Evolutionary conservation across 2,113 vertebrate species (phyloP), one percentile per base, ranked within the genome.

Genomic region (Amphiprion ocellaris): DNA sequence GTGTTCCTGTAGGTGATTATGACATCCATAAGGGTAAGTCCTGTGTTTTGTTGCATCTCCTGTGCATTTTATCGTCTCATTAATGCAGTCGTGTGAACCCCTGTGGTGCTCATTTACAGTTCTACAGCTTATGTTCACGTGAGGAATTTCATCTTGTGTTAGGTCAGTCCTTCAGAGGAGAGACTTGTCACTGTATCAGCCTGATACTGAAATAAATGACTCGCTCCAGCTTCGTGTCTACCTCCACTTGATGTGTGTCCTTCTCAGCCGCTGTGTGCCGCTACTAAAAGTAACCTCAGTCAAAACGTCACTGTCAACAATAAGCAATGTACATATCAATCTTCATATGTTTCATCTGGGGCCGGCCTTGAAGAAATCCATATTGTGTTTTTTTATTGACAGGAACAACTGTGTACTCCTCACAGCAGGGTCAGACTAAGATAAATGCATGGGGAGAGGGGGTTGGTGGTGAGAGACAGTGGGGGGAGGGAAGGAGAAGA

Each of bases 321-420:
- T 33, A 58, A 71, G 64, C 70, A 58, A 84, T 62, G 59, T 6
- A 46, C 63, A 37, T 87, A 91, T 92, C 90, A 87, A 91, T 93
- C 92, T 90, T 91, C 62, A 63, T 85, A 30, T 44, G 52, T 77
- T 77, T 76, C 33, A 78, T 37, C 54, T 71, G 65, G 33, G 64
- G 74, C 37, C 1, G n/a, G 76, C 58, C 37, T 58, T 21, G 23
- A 39, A 72, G 63, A 84, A 89, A 91, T 93, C 92, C 49, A 92
- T 89, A 86, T 8, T 17, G 66, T 33, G 30, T 30, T 30, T 30
- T 30, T 54, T 85, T 89, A 91, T 91, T 87, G 92, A 90, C 84
- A 82, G 83, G 81, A 69, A 64, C 60, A 83, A 72, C 79, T 30
- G 69, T 61, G 79, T 58, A 54, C 73, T 69, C 59, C 63, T 71